Conservation (phyloP, 2,797 vertebrate species). For the Linurgus olivaceus region DNA sequence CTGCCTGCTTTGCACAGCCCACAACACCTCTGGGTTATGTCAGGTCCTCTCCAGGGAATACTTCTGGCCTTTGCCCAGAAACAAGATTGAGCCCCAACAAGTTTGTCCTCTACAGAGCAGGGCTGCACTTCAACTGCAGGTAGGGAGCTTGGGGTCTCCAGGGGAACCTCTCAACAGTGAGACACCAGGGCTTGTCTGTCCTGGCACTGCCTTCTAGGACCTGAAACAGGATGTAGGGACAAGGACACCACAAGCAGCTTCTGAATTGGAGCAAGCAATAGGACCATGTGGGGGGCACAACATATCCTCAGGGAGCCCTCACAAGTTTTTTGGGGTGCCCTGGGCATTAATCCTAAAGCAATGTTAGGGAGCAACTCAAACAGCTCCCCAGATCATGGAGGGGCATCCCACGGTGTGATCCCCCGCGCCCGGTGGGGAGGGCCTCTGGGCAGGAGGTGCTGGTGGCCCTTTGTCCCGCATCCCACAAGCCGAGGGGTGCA, state of each 20-base stretch:
- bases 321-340: background rate
- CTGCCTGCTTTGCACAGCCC: background rate
- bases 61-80: background rate
- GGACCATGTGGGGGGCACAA: background rate
- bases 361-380: background rate
- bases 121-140: background rate
- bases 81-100: background rate
- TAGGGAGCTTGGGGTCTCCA: background rate
- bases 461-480: background rate
- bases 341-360: background rate
- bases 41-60: background rate
- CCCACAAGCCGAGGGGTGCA: background rate
- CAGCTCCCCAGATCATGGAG: background rate
- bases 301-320: background rate
- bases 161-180: accelerated
- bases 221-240: background rate
- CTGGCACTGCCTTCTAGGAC: background rate
- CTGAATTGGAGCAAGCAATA: background rate
- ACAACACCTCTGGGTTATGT: accelerated
- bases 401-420: background rate
- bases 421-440: background rate
- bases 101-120: background rate
- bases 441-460: background rate
- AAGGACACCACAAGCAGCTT: background rate
- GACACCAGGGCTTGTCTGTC: background rate